Base-by-base conservation (phyloP, 1,140 invertebrate genomes). In the Anagrus nilaparvatae region DNA sequence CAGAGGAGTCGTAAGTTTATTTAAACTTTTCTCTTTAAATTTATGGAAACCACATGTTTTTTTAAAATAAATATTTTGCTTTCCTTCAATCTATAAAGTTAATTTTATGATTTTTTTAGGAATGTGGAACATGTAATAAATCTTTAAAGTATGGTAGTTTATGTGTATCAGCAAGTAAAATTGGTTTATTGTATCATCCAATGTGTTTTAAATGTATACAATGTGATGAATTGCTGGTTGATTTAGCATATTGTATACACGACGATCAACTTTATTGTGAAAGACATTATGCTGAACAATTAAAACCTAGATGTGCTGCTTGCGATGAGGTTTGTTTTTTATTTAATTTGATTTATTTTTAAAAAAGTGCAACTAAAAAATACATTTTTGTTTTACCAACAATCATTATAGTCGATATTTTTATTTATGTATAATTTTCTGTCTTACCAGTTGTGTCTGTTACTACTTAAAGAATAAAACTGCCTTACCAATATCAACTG, bases 171-270 rank as follows among this genome's bases (percentile, higher is more conserved):
- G 83, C 84, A 5, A 75, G 78, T 8, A 84, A 85, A 63, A 65
- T 85, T 39, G 78, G 76, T 19, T 66, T 75, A 21, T 67, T 79
- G 38, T 95, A 83, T 79, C 91, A 95, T 67, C 87, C 90, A 2
- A 74, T 74, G 9, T 96, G 92, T 62, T 96, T 96, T 65, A 74
- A 75, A 31, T 96, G 92, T 64, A 71, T 72, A 33, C 77, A 78
- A 25, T 96, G 92, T 67, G 74, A 82, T 46, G 84, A 94, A 67
- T 69, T 91, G 20, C 76, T 96, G 19, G 88, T 94, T 35, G 92
- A 96, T 65, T 74, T 96, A 33, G 87, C 87, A 13, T 95, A 96
- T 65, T 96, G 92, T 59, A 80, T 86, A 31, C 76, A 87, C 58
- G 84, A 92, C 45, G 85, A 86, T 43, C 74, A 75, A 37, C 72